These are phyloP conservation scores for Crepidodera aurea DNA, from an alignment of 2,888 invertebrate species.

Conservation along the genomic window DNA sequence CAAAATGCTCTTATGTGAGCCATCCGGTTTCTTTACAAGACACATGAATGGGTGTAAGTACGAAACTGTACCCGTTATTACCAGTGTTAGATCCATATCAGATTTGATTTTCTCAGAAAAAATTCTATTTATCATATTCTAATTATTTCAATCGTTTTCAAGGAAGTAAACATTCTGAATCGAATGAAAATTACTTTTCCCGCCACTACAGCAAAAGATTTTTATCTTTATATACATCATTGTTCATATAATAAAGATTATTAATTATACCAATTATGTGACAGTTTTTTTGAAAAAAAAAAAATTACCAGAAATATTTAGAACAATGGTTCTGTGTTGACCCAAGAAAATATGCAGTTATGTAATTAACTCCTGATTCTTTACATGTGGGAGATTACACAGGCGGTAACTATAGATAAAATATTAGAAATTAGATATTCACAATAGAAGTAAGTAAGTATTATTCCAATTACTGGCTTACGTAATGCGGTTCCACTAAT, in stretches of 20 bases:
- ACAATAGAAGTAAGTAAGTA: neutral
- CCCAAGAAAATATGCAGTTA: constrained; percentile 1
- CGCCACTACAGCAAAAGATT: neutral
- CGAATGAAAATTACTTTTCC: neutral
- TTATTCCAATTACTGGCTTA: neutral
- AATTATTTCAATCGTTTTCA: neutral
- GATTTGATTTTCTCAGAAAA: constrained; percentile 4
- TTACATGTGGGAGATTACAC: constrained; percentile 7
- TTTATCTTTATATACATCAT: neutral
- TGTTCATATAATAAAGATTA: neutral
- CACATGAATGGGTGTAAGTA: no score
- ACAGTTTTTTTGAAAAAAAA: constrained; percentile 5
- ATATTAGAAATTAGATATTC: constrained; percentile 4
- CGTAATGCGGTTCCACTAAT: neutral
- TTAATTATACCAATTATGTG: neutral
- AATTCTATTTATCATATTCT: neutral
- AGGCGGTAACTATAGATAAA: neutral
- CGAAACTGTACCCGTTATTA: neutral
- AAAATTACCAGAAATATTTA: constrained; percentile 1
- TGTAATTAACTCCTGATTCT: neutral
- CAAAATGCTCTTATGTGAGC: no score
- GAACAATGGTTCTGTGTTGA: constrained; percentile 10
- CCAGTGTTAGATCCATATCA: neutral
- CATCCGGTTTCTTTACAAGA: no score
- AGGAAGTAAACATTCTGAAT: constrained; percentile 8